Percentiles rank a stretch among this genome's conserved stretches.
Conservation (phyloP, 2,113 vertebrate genomes). For the Ramphastos sulfuratus region DNA sequence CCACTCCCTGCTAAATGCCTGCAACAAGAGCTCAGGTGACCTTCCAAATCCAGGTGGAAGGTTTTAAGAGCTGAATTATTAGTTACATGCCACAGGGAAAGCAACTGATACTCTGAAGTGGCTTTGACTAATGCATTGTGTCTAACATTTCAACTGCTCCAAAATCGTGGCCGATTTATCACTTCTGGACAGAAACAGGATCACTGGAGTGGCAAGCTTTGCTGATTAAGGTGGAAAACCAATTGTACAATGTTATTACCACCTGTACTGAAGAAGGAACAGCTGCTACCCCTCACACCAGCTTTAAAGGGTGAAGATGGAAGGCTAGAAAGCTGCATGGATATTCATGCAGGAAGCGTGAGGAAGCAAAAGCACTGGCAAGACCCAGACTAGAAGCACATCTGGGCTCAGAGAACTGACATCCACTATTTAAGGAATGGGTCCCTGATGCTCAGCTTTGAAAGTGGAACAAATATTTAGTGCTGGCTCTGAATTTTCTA, state of each 20-base stretch:
- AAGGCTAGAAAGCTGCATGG: neutral
- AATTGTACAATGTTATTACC: neutral
- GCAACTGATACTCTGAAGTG: slow-evolving; percentile 56
- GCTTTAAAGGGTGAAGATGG: neutral
- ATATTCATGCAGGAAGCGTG: neutral
- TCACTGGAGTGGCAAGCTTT: neutral
- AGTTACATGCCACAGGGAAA: slow-evolving; percentile 27
- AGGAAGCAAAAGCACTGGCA: neutral
- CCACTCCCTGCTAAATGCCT: neutral
- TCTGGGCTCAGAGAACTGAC: neutral
- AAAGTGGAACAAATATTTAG: slow-evolving; percentile 10
- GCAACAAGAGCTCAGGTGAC: slow-evolving; percentile 48
- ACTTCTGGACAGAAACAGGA: slow-evolving; percentile 50
- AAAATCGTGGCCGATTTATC: slow-evolving; percentile 22
- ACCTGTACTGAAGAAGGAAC: slow-evolving; percentile 1
- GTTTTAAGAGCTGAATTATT: slow-evolving; percentile 65
- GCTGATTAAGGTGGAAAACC: slow-evolving; percentile 4
- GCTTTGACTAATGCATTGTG: slow-evolving; percentile 48
- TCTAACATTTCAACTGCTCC: slow-evolving; percentile 58
- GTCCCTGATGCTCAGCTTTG: slow-evolving; percentile 25
- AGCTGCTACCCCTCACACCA: slow-evolving; percentile 16
- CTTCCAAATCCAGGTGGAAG: slow-evolving; percentile 45
- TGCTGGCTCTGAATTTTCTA: slow-evolving; percentile 5
- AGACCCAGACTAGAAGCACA: neutral
- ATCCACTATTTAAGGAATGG: slow-evolving; percentile 8